phyloP scores from a whole-genome alignment of 2,797 vertebrate genomes.

The Hirundo rustica region DNA sequence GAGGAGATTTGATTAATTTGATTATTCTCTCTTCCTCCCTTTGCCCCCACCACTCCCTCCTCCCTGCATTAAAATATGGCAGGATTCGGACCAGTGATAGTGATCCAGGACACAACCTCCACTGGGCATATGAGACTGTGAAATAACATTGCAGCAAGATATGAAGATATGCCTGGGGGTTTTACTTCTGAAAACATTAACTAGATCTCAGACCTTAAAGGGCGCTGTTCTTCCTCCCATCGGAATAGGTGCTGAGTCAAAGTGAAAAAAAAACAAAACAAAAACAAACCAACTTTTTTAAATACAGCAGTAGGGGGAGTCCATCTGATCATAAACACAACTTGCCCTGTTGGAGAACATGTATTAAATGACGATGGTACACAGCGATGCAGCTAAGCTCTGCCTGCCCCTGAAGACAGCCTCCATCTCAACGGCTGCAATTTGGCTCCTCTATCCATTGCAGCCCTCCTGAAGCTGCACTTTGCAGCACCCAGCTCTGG shows the following conservation, averaged over 20 bases:
- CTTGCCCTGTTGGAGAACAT: not conserved
- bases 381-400: accelerated
- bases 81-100: not conserved
- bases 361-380: accelerated
- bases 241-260: not conserved
- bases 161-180: accelerated
- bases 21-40: not conserved
- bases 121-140: not conserved
- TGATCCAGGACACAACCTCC: not conserved
- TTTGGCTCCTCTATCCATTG: not conserved
- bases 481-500: not conserved
- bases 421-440: not conserved
- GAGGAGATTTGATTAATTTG: not conserved
- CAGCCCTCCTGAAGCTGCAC: not conserved
- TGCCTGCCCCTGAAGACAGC: not conserved
- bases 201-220: not conserved
- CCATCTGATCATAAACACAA: not conserved
- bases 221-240: not conserved
- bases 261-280: not conserved
- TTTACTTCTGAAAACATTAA: not conserved
- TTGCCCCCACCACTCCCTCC: accelerated
- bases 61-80: not conserved
- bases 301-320: not conserved
- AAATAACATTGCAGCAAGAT: not conserved
- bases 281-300: not conserved